phyloP scores from a whole-genome alignment of 2,888 invertebrate genomes.

The Coelogynopora nodosa region DNA sequence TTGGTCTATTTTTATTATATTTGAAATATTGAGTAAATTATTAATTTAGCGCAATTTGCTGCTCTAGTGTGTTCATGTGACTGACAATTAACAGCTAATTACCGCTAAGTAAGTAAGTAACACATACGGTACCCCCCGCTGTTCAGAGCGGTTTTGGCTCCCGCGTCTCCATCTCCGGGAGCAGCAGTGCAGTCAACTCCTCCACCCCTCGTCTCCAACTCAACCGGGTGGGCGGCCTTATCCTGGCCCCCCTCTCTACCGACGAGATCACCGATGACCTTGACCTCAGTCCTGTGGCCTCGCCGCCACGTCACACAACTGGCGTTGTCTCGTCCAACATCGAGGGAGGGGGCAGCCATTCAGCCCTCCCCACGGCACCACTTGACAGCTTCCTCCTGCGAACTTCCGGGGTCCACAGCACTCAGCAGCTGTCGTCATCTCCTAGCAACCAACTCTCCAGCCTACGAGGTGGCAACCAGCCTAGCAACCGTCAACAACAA shows the following conservation, averaged over 20 bases:
- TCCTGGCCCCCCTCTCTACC: slow-evolving; percentile 34
- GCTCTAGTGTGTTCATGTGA: too few species aligned
- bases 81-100: too few species aligned
- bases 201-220: slow-evolving; percentile 35
- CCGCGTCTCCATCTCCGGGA: not conserved
- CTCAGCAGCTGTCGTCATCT: too few species aligned
- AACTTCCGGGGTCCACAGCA: not conserved
- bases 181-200: not conserved
- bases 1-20: too few species aligned
- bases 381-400: not conserved
- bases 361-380: not conserved
- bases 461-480: not conserved
- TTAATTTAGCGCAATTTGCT: too few species aligned
- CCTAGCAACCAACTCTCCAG: too few species aligned
- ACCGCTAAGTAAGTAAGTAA: too few species aligned
- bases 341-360: not conserved
- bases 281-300: not conserved
- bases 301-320: not conserved
- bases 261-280: slow-evolving; percentile 36
- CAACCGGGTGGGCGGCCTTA: slow-evolving; percentile 37
- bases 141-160: not conserved
- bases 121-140: too few species aligned
- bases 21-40: too few species aligned
- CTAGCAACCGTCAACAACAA: too few species aligned
- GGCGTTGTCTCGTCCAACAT: not conserved